These are phyloP conservation scores for Verasper variegatus DNA, from an alignment of 2,113 vertebrate genomes.

Conservation along the genomic window DNA sequence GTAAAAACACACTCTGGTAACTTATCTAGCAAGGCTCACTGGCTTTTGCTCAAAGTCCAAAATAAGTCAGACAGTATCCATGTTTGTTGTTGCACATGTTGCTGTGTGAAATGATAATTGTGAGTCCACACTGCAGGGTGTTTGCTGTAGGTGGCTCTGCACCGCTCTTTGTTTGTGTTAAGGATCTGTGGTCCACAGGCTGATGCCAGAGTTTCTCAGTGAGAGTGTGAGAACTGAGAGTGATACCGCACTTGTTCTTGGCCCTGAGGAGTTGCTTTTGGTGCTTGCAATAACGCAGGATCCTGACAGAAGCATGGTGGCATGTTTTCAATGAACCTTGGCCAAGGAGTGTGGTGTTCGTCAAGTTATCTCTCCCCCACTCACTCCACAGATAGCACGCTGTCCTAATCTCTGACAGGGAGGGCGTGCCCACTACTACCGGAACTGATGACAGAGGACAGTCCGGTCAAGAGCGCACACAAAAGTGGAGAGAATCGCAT, in stretches of 20 bases:
- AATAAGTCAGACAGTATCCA: background rate
- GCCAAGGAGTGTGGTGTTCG: slow-evolving; percentile 21
- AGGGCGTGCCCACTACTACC: slow-evolving; percentile 46
- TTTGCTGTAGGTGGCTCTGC: slow-evolving; percentile 65
- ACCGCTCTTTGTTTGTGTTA: slow-evolving; percentile 59
- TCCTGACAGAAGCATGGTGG: background rate
- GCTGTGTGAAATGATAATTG: slow-evolving; percentile 18
- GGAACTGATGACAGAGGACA: slow-evolving; percentile 38
- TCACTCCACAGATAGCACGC: slow-evolving; percentile 58
- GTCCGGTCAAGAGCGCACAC: slow-evolving; percentile 35
- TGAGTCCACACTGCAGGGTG: slow-evolving; percentile 40
- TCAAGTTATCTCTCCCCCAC: slow-evolving; percentile 40
- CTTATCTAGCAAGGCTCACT: background rate
- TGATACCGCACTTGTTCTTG: background rate
- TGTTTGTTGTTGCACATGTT: background rate
- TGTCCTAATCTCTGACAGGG: slow-evolving; percentile 36
- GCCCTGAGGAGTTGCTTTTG: background rate
- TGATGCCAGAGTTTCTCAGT: slow-evolving; percentile 27
- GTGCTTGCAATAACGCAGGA: background rate
- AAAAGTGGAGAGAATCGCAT: background rate
- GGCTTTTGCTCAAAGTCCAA: background rate
- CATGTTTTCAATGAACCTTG: slow-evolving; percentile 66
- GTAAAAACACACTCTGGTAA: slow-evolving; percentile 5
- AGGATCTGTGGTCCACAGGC: slow-evolving; percentile 25
- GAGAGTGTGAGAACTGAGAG: slow-evolving; percentile 31